Base-by-base conservation (phyloP, 2,113 vertebrate species). In the Spermophilus dauricus region DNA sequence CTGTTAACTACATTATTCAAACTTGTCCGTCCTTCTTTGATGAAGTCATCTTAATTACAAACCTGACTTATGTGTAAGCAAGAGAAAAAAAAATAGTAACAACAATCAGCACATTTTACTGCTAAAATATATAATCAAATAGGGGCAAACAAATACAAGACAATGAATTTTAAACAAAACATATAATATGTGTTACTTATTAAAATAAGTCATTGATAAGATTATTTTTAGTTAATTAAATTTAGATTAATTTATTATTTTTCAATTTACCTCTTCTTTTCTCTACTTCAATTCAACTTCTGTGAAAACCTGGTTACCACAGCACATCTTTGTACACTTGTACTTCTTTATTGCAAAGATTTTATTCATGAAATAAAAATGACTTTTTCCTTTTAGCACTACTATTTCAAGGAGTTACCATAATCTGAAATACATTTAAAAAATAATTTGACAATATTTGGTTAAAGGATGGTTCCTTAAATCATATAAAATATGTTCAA, bases 1-100 rank as follows among this genome's bases (percentile, higher is more conserved):
- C 16, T 89, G 5, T 58, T 84, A 73, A 45, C 5, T 17, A 45
- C 34, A 81, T 32, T 92, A 56, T 77, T 94, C 12, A 72, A 76
- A 56, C 10, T 28, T 83, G 18, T 39, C 1, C 2, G 4, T 17
- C 4, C 16, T 58, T 73, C 56, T 89, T 72, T 42, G 13, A 8
- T n/a, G 69, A 81, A 86, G 72, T 83, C 91, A 63, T 77, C 95
- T 61, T 83, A 86, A 67, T 91, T 78, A 82, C 0, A 51, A 80
- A 56, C 87, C 0, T 85, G 48, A 48, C 13, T 90, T 28, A 92
- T 32, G 12, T 58, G 4, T 56, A 51, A 61, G 20, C 8, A 92
- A 86, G 84, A 72, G 34, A 72, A 24, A 70, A 34, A 67, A 16
- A 4, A 24, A 93, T 37, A 39, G 13, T 12, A 84, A 78, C 0